A percentile compares a stretch with the other conserved stretches of the same genome.
These are phyloP conservation scores for Resseliella maxima DNA, from an alignment of 2,888 invertebrate species.

Conservation along the genomic window DNA sequence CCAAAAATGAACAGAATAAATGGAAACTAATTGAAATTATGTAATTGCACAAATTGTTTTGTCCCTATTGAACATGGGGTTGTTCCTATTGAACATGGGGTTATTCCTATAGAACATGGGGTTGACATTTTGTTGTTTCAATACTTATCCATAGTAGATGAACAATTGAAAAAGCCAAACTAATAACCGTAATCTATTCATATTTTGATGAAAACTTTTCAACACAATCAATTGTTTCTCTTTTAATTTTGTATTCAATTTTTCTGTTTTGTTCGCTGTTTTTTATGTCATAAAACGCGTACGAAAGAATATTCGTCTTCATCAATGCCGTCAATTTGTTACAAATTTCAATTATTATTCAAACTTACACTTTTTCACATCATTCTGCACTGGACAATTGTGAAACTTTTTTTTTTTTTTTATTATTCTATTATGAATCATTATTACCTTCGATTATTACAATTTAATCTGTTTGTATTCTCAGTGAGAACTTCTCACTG, in stretches of 20 bases:
- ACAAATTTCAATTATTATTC: not conserved
- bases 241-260: not conserved
- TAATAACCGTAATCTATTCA: not conserved
- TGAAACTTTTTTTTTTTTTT: too few species aligned
- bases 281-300: constrained; percentile 29
- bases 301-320: not conserved
- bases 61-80: not conserved
- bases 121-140: not conserved
- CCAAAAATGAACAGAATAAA: too few species aligned
- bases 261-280: not conserved
- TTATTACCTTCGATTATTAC: constrained; percentile 44
- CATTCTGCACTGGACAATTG: too few species aligned
- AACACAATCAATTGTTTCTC: not conserved
- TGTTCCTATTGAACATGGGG: not conserved
- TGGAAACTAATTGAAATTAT: constrained; percentile 48
- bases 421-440: too few species aligned
- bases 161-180: not conserved
- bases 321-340: not conserved
- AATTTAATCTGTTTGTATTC: constrained; percentile 3
- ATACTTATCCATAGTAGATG: not conserved
- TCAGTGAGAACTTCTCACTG: too few species aligned
- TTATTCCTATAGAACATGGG: too few species aligned
- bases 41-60: constrained; percentile 44
- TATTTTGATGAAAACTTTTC: not conserved
- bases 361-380: not conserved